These are phyloP conservation scores for Lasioglossum vierecki DNA, from an alignment of 2,888 invertebrate genomes.

Conservation along the genomic window DNA sequence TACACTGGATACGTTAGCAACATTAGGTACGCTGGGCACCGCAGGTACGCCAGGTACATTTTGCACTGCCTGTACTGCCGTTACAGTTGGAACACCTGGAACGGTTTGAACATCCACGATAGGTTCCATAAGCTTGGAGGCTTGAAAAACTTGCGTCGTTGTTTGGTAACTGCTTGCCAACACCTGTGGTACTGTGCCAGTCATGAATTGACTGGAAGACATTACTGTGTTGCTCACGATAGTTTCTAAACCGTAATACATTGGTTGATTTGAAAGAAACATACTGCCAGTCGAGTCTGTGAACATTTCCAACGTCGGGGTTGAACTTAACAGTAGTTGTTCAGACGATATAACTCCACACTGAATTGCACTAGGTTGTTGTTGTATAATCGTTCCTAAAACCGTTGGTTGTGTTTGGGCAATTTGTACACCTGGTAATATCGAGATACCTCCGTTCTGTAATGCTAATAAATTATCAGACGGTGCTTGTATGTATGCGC, in stretches of 20 bases:
- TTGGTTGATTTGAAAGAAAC: slow-evolving; percentile 88
- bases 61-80: slow-evolving; percentile 74
- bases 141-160: slow-evolving; percentile 93
- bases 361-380: slow-evolving; percentile 85
- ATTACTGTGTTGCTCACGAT: slow-evolving; percentile 95
- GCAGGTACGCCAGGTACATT: slow-evolving; percentile 74
- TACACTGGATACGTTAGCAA: slow-evolving; percentile 85
- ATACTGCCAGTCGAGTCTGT: slow-evolving; percentile 85
- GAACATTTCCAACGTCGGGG: slow-evolving; percentile 88
- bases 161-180: slow-evolving; percentile 93
- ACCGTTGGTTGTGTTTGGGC: slow-evolving; percentile 80
- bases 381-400: slow-evolving; percentile 84
- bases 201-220: slow-evolving; percentile 94
- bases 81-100: slow-evolving; percentile 72
- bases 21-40: slow-evolving; percentile 67
- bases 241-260: slow-evolving; percentile 93
- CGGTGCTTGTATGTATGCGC: slow-evolving; percentile 80
- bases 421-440: slow-evolving; percentile 80
- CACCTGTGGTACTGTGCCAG: slow-evolving; percentile 92
- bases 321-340: slow-evolving; percentile 87
- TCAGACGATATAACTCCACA: slow-evolving; percentile 85
- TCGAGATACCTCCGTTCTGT: slow-evolving; percentile 81
- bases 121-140: slow-evolving; percentile 91
- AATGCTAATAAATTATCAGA: slow-evolving; percentile 80
- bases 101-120: slow-evolving; percentile 90